These are phyloP conservation scores for Daubentonia madagascariensis DNA, from an alignment of 2,113 vertebrate genomes.

Conservation along the genomic window DNA sequence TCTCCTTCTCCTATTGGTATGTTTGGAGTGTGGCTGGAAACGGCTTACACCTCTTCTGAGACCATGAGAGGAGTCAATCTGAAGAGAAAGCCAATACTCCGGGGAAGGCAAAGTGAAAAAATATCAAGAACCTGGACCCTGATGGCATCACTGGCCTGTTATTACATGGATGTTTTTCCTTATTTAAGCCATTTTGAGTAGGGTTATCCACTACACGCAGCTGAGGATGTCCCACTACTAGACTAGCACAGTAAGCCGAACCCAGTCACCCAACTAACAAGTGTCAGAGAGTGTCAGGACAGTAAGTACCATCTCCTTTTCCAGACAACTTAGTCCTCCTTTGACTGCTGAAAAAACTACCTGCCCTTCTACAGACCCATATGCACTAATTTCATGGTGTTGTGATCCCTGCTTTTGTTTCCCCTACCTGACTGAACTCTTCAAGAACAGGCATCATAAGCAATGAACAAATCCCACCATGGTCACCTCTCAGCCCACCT, in stretches of 20 bases:
- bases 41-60: background rate
- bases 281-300: background rate
- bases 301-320: background rate
- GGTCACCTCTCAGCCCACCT: background rate
- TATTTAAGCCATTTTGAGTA: background rate
- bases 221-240: background rate
- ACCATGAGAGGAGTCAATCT: background rate
- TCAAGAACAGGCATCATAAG: background rate
- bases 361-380: too few relatives aligned
- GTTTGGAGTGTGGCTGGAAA: background rate
- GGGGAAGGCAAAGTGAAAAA: background rate
- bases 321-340: too few relatives aligned
- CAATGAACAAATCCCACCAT: background rate
- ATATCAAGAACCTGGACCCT: background rate
- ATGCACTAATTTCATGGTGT: background rate
- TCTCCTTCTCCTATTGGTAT: background rate
- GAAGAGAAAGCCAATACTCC: background rate
- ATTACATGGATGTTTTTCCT: background rate
- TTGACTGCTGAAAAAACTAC: too few relatives aligned
- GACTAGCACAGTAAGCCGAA: background rate
- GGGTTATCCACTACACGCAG: rapidly evolving
- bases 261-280: background rate
- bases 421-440: background rate
- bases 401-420: background rate
- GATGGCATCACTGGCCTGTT: background rate